phyloP scores from a whole-genome alignment of 2,888 invertebrate genomes.

The Carabus problematicus region DNA sequence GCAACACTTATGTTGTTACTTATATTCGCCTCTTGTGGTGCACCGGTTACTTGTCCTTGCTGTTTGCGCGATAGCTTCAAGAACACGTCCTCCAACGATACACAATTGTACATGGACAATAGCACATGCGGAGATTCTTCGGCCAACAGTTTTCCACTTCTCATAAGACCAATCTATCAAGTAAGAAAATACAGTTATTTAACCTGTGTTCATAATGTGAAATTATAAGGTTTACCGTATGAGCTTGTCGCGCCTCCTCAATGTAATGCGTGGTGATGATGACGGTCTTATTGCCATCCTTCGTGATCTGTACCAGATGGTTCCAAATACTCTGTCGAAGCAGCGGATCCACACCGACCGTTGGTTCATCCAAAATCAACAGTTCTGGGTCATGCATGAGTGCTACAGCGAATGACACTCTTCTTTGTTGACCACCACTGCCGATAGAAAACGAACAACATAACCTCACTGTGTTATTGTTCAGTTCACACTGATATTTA shows the following conservation, averaged over 20 bases:
- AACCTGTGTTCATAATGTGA: conserved; percentile 8
- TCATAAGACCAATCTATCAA: conserved; percentile 89
- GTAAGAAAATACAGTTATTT: neutral
- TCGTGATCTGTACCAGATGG: conserved; percentile 88
- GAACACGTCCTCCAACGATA: conserved; percentile 90
- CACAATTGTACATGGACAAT: conserved; percentile 82
- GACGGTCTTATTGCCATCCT: conserved; percentile 89
- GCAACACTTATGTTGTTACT: conserved; percentile 82
- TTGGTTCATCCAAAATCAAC: conserved; percentile 90
- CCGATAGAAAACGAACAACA: conserved; percentile 42
- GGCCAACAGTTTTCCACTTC: conserved; percentile 87
- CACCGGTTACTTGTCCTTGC: conserved; percentile 51
- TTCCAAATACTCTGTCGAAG: conserved; percentile 94
- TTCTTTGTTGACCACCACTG: conserved; percentile 90
- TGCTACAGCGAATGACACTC: conserved; percentile 91
- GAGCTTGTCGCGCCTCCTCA: conserved; percentile 92
- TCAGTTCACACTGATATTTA: conserved; percentile 58
- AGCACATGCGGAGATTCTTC: conserved; percentile 89
- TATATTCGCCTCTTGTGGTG: conserved; percentile 65
- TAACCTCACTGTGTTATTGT: conserved; percentile 55
- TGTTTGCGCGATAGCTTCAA: conserved; percentile 86
- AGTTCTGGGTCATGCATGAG: conserved; percentile 92
- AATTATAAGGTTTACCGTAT: conserved; percentile 70
- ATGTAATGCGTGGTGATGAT: conserved; percentile 95
- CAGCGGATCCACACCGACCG: conserved; percentile 91